These are phyloP conservation scores for Python bivittatus DNA, from an alignment of 2,113 vertebrate species.

Conservation along the genomic window DNA sequence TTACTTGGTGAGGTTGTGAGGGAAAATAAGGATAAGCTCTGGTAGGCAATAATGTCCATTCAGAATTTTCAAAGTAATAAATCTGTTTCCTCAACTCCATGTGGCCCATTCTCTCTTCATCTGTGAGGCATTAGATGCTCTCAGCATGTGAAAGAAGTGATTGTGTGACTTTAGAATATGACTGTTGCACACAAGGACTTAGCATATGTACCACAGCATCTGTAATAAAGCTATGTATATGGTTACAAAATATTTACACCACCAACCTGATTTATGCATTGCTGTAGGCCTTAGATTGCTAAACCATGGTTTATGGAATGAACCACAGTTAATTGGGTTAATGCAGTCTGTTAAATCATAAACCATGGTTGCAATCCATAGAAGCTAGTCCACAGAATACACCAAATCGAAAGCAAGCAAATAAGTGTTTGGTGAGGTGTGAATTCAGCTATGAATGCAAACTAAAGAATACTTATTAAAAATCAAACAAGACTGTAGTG, in stretches of 20 bases:
- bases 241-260: neutral
- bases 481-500: neutral
- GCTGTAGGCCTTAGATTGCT: neutral
- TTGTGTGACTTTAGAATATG: neutral
- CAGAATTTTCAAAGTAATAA: slow-evolving; percentile 20
- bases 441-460: neutral
- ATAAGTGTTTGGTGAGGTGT: neutral
- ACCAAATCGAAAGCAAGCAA: neutral
- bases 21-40: slow-evolving; percentile 14
- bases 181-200: neutral
- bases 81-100: neutral
- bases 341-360: neutral
- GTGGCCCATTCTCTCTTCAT: neutral
- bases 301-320: neutral
- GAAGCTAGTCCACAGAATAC: neutral
- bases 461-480: neutral
- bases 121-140: neutral
- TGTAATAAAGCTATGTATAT: neutral
- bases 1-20: slow-evolving; percentile 1
- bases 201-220: neutral
- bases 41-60: slow-evolving; percentile 3
- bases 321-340: neutral
- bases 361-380: neutral
- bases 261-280: neutral
- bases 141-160: neutral